Evolutionary conservation across 2,113 vertebrate species (phyloP), one percentile per base, ranked within the genome.

Genomic region (Dicrurus megarhynchus): DNA sequence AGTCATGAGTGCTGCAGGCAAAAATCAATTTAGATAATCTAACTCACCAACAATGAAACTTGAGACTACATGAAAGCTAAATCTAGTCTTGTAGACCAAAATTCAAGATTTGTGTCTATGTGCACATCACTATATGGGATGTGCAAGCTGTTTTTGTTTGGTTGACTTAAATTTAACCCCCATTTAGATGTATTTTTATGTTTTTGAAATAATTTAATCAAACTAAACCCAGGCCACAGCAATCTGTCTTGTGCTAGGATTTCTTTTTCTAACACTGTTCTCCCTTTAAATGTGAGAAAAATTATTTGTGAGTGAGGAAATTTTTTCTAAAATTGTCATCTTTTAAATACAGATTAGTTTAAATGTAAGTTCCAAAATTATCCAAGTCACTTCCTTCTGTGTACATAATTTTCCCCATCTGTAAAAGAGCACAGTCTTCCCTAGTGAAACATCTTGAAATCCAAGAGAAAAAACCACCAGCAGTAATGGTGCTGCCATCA

Each of bases 21-120:
- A 79, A 95, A 92, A 92, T 90, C 87, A 90, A 21, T 86, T 93
- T 81, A 88, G 90, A 71, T 90, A 81, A 84, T 71, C 71, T 91
- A 86, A 88, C 44, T 84, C 57, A 21, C 19, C 11, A 59, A 22
- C 71, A 77, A 52, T 49, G 16, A 77, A 90, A 86, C 20, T 73
- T 52, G 44, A 89, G 41, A 76, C 73, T 71, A 68, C 16, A 14
- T 53, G 33, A 74, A 77, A 90, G 52, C 19, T 92, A 84, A 74
- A 90, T 68, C 71, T 59, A 70, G 59, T 67, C 42, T 57, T 41
- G 4, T 33, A 84, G 68, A 74, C 27, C 11, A 93, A 42, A 93
- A 80, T 52, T 60, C 2, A 22, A 32, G 15, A 39, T 61, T 53
- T 37, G 6, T 39, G 39, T 24, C 33, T 53, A 7, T 61, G 14